These are phyloP conservation scores for Drosophila maculinotata DNA, from an alignment of 2,888 invertebrate genomes.

Conservation along the genomic window DNA sequence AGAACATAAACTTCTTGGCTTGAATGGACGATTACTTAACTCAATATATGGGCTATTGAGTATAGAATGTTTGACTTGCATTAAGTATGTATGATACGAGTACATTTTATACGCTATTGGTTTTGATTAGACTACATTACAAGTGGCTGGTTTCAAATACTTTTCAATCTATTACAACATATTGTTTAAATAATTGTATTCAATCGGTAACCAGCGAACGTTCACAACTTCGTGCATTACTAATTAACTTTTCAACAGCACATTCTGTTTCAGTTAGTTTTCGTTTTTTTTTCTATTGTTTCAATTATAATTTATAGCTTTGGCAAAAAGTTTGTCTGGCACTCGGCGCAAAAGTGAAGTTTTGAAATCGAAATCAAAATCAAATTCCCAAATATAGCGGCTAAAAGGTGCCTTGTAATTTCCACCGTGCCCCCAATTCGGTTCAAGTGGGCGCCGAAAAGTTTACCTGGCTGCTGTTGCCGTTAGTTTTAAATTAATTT, in stretches of 20 bases:
- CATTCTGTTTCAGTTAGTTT: conserved; percentile 12
- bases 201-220: background rate
- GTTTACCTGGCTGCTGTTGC: conserved; percentile 48
- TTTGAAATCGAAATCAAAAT: conserved; percentile 35
- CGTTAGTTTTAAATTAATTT: conserved; percentile 68
- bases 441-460: conserved; percentile 49
- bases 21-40: conserved; percentile 1
- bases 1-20: background rate
- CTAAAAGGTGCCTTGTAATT: conserved; percentile 25
- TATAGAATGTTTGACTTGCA: background rate
- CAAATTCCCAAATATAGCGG: conserved; percentile 18
- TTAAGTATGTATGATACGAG: background rate
- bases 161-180: background rate
- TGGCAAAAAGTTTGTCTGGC: conserved; percentile 29
- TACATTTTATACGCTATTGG: too few relatives aligned
- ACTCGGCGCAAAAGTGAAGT: conserved; percentile 19
- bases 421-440: conserved; percentile 37
- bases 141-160: background rate
- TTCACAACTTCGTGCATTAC: conserved; percentile 18
- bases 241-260: conserved; percentile 23
- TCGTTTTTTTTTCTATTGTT: conserved; percentile 34
- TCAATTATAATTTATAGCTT: conserved; percentile 47
- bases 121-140: too few relatives aligned
- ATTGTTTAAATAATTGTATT: background rate
- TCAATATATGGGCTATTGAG: background rate